Conservation (phyloP, 2,113 vertebrate species). For the Strix uralensis region DNA sequence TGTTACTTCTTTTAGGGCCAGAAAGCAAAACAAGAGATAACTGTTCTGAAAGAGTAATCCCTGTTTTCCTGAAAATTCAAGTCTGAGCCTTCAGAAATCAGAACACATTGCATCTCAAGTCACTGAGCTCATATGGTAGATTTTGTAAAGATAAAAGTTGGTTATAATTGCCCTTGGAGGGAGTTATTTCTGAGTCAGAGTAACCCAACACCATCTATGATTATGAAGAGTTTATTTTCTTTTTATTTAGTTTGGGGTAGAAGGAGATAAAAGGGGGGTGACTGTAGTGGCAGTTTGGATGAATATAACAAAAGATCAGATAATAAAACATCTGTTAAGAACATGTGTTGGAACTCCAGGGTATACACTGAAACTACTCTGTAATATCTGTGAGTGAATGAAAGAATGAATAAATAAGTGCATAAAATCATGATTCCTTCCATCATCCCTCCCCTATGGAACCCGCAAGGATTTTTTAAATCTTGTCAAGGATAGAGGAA, state of each 20-base stretch:
- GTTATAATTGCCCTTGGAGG: slow-evolving; percentile 16
- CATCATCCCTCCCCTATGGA: not conserved
- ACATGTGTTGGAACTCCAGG: slow-evolving; percentile 72
- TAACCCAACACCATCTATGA: not conserved
- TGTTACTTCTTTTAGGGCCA: not conserved
- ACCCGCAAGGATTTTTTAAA: not conserved
- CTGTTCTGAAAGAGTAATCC: not conserved
- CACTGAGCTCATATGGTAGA: not conserved
- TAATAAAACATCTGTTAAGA: slow-evolving; percentile 77
- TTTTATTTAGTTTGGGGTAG: slow-evolving; percentile 65
- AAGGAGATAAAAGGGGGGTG: slow-evolving; percentile 18
- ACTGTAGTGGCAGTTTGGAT: slow-evolving; percentile 64
- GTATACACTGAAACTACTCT: slow-evolving; percentile 64
- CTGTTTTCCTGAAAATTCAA: not conserved
- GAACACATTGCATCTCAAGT: not conserved
- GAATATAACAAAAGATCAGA: slow-evolving; percentile 69
- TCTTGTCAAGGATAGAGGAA: not conserved
- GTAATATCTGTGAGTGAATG: slow-evolving; percentile 62
- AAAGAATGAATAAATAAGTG: slow-evolving; percentile 66
- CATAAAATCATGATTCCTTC: slow-evolving; percentile 33
- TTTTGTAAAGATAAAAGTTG: slow-evolving; percentile 24
- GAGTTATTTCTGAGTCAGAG: slow-evolving; percentile 37
- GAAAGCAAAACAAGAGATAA: not conserved
- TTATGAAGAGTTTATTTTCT: slow-evolving; percentile 50
- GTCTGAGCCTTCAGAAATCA: not conserved